Conservation (phyloP, 2,113 vertebrate genomes). For the Dermatemys mawii region DNA sequence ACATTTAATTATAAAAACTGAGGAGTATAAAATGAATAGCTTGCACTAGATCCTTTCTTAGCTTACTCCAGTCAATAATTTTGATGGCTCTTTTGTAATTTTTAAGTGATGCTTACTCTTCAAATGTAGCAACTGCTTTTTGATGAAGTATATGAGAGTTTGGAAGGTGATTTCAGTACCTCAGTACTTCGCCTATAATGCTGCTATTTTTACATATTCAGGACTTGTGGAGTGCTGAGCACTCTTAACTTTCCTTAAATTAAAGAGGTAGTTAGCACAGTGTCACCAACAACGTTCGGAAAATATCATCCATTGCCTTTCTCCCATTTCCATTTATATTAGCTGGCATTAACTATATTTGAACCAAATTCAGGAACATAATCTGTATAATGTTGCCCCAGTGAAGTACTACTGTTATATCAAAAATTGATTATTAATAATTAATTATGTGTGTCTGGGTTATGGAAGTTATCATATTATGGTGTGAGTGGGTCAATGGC, state of each 20-base stretch:
- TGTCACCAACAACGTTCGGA: background rate
- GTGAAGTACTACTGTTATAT: background rate
- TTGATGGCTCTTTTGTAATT: background rate
- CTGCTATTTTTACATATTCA: background rate
- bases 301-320: background rate
- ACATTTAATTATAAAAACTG: background rate
- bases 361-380: background rate
- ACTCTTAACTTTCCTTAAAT: background rate
- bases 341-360: background rate
- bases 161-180: background rate
- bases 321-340: background rate
- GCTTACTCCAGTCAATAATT: background rate
- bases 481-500: background rate
- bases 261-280: background rate
- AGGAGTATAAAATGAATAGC: rapidly evolving
- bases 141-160: background rate
- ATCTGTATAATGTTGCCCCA: background rate
- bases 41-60: background rate
- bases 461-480: background rate
- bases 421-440: background rate
- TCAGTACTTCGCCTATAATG: background rate
- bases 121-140: background rate
- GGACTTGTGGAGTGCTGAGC: background rate
- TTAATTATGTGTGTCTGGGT: background rate
- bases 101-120: background rate